A percentile compares a stretch with the other conserved stretches of the same genome.
These are phyloP conservation scores for Lepidostoma basale DNA, from an alignment of 1,140 invertebrate species.

Conservation along the genomic window DNA sequence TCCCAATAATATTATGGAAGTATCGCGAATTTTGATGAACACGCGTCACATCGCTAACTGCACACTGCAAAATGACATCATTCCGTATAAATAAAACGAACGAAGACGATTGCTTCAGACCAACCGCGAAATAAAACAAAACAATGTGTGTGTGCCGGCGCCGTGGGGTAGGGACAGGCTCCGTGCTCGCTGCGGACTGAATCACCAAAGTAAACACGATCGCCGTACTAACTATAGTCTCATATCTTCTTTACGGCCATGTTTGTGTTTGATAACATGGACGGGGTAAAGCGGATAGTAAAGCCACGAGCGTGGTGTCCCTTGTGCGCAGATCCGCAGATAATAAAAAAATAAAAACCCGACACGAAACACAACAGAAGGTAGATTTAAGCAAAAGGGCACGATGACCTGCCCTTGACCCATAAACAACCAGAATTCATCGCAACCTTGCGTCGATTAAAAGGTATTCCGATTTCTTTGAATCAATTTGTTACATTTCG, in stretches of 20 bases:
- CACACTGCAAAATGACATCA: slow-evolving; percentile 44
- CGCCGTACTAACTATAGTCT: slow-evolving; percentile 1
- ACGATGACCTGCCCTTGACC: slow-evolving; percentile 12
- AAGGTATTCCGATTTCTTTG: too few species aligned
- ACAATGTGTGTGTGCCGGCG: slow-evolving; percentile 3
- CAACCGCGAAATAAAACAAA: slow-evolving; percentile 29
- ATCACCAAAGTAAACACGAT: slow-evolving; percentile 2
- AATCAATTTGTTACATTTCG: too few species aligned
- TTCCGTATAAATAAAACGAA: slow-evolving; percentile 36
- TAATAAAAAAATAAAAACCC: neutral
- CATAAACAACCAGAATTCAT: neutral
- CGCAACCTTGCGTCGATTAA: too few species aligned
- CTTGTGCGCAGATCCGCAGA: neutral
- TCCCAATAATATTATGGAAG: neutral
- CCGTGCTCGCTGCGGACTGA: neutral
- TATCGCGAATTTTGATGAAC: slow-evolving; percentile 6
- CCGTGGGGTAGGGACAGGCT: neutral
- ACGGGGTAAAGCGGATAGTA: neutral
- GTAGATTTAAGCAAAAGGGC: neutral
- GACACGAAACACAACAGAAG: neutral
- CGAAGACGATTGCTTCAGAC: slow-evolving; percentile 6
- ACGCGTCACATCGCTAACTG: slow-evolving; percentile 28
- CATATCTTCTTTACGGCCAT: slow-evolving; percentile 1
- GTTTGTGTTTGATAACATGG: slow-evolving; percentile 10
- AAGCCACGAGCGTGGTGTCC: neutral